A percentile compares a stretch with the other conserved stretches of the same genome.
Evolutionary conservation across 1,140 invertebrate genomes (phyloP).

Genomic region (Cardiocondyla obscurior): DNA sequence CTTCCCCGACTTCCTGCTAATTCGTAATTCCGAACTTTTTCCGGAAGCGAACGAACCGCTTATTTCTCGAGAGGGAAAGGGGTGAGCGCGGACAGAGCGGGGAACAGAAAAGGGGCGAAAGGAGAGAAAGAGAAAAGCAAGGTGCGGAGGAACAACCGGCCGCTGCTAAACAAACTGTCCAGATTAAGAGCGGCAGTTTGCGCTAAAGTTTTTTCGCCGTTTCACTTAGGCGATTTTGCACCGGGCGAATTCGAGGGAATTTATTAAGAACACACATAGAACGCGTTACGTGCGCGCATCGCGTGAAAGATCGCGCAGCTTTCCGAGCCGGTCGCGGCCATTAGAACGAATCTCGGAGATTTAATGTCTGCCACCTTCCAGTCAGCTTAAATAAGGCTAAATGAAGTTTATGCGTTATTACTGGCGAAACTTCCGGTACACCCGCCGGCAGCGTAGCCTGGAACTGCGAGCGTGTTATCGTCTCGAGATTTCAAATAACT

Average conservation of each 20-base stretch:
- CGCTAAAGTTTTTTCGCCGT: slow-evolving; percentile 69
- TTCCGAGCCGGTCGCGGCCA: slow-evolving; percentile 83
- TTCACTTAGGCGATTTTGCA: slow-evolving; percentile 65
- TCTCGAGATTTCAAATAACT: not conserved
- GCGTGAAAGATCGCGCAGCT: slow-evolving; percentile 73
- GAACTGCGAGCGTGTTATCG: not conserved
- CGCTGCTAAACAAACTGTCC: slow-evolving; percentile 63
- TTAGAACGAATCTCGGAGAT: slow-evolving; percentile 84
- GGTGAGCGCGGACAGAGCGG: too few relatives aligned
- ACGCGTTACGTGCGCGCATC: slow-evolving; percentile 51
- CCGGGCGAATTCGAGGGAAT: slow-evolving; percentile 68
- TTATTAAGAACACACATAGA: slow-evolving; percentile 78
- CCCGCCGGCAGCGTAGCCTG: not conserved
- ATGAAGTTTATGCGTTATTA: slow-evolving; percentile 71
- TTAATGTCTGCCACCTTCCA: slow-evolving; percentile 77
- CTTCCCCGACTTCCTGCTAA: slow-evolving; percentile 66
- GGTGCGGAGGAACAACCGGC: slow-evolving; percentile 10
- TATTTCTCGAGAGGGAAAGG: slow-evolving; percentile 23
- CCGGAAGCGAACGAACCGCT: slow-evolving; percentile 70
- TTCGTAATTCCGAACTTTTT: slow-evolving; percentile 72
- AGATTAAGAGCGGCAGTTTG: slow-evolving; percentile 71
- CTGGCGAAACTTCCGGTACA: slow-evolving; percentile 52
- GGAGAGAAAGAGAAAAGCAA: not conserved
- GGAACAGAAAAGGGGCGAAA: not conserved
- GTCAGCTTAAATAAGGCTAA: slow-evolving; percentile 67